Evolutionary conservation across 2,888 invertebrate genomes (phyloP).

Genomic region (Drosophila vallismaia): DNA sequence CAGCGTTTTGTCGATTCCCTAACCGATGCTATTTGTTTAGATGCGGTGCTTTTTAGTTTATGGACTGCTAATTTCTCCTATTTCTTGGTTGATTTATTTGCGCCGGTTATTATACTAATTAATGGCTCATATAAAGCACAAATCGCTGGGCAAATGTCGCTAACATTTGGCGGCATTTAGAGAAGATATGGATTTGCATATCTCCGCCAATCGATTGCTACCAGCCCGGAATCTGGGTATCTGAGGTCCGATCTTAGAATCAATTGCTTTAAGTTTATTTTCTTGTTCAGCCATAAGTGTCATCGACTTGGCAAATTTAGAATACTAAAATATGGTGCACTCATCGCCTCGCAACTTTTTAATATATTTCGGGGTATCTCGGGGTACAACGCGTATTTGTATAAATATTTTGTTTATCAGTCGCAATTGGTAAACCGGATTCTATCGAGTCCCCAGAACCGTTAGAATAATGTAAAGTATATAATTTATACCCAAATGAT

Average conservation of each 20-base stretch:
- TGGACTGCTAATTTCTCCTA: slow-evolving; percentile 49
- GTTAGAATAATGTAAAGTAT: slow-evolving; percentile 58
- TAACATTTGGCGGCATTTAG: slow-evolving; percentile 5
- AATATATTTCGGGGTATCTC: not conserved
- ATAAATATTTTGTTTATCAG: slow-evolving; percentile 34
- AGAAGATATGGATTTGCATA: slow-evolving; percentile 27
- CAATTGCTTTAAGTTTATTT: slow-evolving; percentile 27
- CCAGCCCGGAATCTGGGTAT: not conserved
- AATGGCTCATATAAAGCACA: slow-evolving; percentile 32
- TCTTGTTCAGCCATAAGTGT: slow-evolving; percentile 44
- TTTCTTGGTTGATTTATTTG: slow-evolving; percentile 27
- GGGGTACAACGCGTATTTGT: not conserved
- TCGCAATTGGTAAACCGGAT: slow-evolving; percentile 60
- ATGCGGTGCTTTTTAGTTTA: slow-evolving; percentile 39
- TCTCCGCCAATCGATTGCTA: slow-evolving; percentile 35
- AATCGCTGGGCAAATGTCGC: slow-evolving; percentile 16
- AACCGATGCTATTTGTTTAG: slow-evolving; percentile 29
- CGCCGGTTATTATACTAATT: slow-evolving; percentile 39
- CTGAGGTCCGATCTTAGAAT: slow-evolving; percentile 25
- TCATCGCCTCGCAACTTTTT: slow-evolving; percentile 27
- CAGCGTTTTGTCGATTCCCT: slow-evolving; percentile 30
- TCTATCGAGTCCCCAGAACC: slow-evolving; percentile 35
- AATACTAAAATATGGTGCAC: slow-evolving; percentile 26
- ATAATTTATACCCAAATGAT: slow-evolving; percentile 29
- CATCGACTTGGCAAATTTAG: slow-evolving; percentile 49